These are phyloP conservation scores for Caprella mutica DNA, from an alignment of 2,888 invertebrate species.

Conservation along the genomic window DNA sequence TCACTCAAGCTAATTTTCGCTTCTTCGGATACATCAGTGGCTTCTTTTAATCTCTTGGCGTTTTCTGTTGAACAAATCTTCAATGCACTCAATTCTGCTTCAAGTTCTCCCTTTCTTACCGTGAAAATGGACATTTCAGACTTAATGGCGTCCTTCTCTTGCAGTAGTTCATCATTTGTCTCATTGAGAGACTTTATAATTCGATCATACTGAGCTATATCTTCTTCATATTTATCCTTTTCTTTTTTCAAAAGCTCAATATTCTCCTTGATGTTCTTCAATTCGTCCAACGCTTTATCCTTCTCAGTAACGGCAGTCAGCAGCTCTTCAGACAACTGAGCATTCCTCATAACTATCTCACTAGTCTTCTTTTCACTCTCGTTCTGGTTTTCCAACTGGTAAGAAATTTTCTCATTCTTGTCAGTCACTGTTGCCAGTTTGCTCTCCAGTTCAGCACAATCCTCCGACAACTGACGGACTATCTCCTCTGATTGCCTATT, in stretches of 20 bases:
- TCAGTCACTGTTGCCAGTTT: neutral
- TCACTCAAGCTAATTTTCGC: neutral
- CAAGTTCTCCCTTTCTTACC: neutral
- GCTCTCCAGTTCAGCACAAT: too few species aligned
- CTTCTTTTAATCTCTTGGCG: too few species aligned
- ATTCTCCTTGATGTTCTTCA: neutral
- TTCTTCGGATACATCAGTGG: neutral
- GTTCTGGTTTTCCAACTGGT: neutral
- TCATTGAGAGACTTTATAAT: too few species aligned
- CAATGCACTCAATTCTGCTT: neutral
- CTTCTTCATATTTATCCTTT: neutral
- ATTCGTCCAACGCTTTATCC: neutral
- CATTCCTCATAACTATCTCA: neutral
- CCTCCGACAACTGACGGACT: too few species aligned
- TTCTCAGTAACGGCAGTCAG: neutral
- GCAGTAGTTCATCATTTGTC: too few species aligned
- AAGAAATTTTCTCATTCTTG: neutral
- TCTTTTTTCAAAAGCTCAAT: conserved; percentile 6
- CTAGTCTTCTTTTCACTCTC: neutral
- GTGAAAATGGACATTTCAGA: neutral
- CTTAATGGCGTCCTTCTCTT: too few species aligned
- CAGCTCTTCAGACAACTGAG: neutral
- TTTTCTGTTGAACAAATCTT: neutral
- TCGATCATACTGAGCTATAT: too few species aligned
- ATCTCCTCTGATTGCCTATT: too few species aligned